Conservation (phyloP, 2,888 invertebrate genomes). For the Tachystola acroxantha region DNA sequence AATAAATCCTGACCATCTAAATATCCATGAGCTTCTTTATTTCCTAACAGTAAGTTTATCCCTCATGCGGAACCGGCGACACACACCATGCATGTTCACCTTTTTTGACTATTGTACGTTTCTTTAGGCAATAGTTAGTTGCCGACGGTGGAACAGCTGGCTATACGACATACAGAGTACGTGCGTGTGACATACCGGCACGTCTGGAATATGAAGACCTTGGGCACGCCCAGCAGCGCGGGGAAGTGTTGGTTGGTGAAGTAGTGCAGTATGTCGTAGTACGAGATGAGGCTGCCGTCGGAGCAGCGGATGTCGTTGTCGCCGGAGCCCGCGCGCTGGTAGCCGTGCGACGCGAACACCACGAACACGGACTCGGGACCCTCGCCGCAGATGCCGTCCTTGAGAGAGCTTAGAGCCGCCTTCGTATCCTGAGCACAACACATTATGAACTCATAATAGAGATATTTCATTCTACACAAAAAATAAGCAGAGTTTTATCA, state of each 20-base stretch:
- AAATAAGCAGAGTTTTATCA: no score
- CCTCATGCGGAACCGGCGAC: no score
- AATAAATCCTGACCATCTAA: no score
- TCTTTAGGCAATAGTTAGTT: no score
- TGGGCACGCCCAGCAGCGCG: slow-evolving; percentile 78
- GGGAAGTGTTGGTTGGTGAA: slow-evolving; percentile 78
- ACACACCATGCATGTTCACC: no score
- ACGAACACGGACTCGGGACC: slow-evolving; percentile 79
- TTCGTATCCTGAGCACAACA: slow-evolving; percentile 54
- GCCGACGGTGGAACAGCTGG: no score
- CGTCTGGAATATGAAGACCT: slow-evolving; percentile 85
- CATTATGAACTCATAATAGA: no score
- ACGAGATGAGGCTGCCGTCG: slow-evolving; percentile 72
- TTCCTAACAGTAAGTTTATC: no score
- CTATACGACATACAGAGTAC: no score
- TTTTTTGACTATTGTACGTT: no score
- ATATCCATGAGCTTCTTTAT: no score
- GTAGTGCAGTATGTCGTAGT: slow-evolving; percentile 74
- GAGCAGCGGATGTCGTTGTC: slow-evolving; percentile 79
- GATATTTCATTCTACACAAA: no score
- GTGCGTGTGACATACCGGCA: slow-evolving; percentile 82
- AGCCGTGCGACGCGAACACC: slow-evolving; percentile 83
- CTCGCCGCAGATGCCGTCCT: slow-evolving; percentile 22
- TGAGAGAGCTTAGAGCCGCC: slow-evolving; percentile 42
- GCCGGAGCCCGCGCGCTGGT: slow-evolving; percentile 47